These are phyloP conservation scores for Augiades crinisus DNA, from an alignment of 2,888 invertebrate genomes.

Conservation along the genomic window DNA sequence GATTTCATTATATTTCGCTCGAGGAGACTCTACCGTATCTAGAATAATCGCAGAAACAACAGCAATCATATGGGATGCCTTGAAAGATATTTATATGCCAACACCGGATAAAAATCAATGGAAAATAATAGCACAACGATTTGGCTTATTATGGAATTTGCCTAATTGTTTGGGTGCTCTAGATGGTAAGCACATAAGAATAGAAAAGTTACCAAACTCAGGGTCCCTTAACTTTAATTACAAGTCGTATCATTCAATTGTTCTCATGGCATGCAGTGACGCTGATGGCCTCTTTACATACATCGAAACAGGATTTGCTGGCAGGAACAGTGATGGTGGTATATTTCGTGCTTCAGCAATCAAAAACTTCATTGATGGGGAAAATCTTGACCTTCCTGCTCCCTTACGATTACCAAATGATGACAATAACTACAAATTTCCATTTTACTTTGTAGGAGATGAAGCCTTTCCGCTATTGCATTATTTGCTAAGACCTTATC, in stretches of 20 bases:
- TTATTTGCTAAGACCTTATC: slow-evolving; percentile 16
- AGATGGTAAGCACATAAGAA: slow-evolving; percentile 31
- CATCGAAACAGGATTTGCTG: slow-evolving; percentile 26
- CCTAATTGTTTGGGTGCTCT: slow-evolving; percentile 30
- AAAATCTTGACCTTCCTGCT: no score
- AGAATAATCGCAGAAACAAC: slow-evolving; percentile 39
- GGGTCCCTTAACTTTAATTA: slow-evolving; percentile 38
- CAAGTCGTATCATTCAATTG: slow-evolving; percentile 31
- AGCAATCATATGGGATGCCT: slow-evolving; percentile 37
- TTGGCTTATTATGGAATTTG: slow-evolving; percentile 31
- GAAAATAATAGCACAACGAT: slow-evolving; percentile 28
- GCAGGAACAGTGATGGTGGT: slow-evolving; percentile 19
- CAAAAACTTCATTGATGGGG: no score
- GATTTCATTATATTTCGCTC: no score
- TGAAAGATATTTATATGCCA: slow-evolving; percentile 35
- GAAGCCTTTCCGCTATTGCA: slow-evolving; percentile 14
- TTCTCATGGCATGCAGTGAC: slow-evolving; percentile 27
- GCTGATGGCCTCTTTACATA: slow-evolving; percentile 11
- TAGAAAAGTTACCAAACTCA: slow-evolving; percentile 34
- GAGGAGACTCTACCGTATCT: no score
- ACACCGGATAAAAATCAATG: slow-evolving; percentile 30
- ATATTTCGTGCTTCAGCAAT: slow-evolving; percentile 26
- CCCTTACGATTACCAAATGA: slow-evolving; percentile 18
- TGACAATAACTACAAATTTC: not conserved
- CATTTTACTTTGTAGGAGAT: slow-evolving; percentile 8